Evolutionary conservation across 2,797 vertebrate species (phyloP), one percentile per base, ranked within the genome.

Genomic region (Euthynnus affinis): DNA sequence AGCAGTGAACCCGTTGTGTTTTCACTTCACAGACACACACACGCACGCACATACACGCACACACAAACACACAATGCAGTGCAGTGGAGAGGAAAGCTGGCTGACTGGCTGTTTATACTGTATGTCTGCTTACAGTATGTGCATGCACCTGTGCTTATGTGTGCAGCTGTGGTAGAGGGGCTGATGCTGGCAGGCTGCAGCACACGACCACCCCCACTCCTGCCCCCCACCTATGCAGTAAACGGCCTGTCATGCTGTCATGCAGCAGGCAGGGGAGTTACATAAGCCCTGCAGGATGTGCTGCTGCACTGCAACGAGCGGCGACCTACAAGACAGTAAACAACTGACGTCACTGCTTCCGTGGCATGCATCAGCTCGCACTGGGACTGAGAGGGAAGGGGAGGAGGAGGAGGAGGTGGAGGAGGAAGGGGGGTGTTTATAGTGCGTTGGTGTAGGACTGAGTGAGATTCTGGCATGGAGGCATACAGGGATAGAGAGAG

Each of bases 271-370:
- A 57, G 66, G 52, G 57, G 22, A 5, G 82, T 95, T 95, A 92
- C 89, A 87, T 95, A 95, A 95, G 65, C 91, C 84, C 92, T 89
- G 88, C 85, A 89, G 85, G 90, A 87, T 66, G 78, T 71, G 87
- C 81, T 81, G 86, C 90, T 87, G 82, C 89, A 92, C 90, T 92
- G 88, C 92, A 93, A 88, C 65, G 56, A 89, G 86, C 57, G 25
- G 74, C 68, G 79, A 84, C 85, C 86, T 80, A 87, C 89, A 91
- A 94, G 92, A 89, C 82, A 78, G 94, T 95, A 95, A 96, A 96
- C 94, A 95, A 91, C 25, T 92, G 91, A 95, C 92, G 89, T 95
- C 94, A 95, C 82, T 76, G 90, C 87, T 89, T 90, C 90, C 87
- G 82, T 88, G 90, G 92, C 91, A 88, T 84, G 88, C 87, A 86